Evolutionary conservation across 2,113 vertebrate species (phyloP), one percentile per base, ranked within the genome.

Genomic region (Silurus asotus): DNA sequence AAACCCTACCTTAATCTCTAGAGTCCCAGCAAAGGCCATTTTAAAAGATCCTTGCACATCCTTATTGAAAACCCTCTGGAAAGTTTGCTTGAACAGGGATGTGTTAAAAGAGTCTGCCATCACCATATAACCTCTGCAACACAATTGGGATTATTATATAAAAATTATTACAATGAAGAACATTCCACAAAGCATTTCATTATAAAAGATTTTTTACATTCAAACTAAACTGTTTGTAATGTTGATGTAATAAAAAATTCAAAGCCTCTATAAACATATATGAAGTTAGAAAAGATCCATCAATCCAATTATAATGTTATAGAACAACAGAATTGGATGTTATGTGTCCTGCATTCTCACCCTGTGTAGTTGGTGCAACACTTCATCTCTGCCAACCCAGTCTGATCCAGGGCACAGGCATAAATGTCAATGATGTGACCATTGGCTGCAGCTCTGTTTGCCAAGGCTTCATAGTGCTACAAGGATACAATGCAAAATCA

Each of bases 81-180:
- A 99, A 56, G 98, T 99, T 89, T 99, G 98, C 89, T 99, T 99
- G 92, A 99, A 99, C 88, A 99, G 94, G 55, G 98, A 99, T 1
- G 98, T 99, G 92, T 98, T 99, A 95, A 99, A 99, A 89, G 98
- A 98, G 86, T 99, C 98, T 3, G 97, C 98, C 98, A 99, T 99
- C 90, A 99, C 97, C 97, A 99, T 98, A 93, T 98, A 99, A 23
- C 98, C 98, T 76, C 98, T 99, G 85, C 0, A 53, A 2, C 75
- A n/a, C 23, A 83, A 72, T 49, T 51, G 25, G 15, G 10, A 9
- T 61, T 8, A 2, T 61, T 53, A 55, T 49, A 58, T 69, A 3
- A 37, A 37, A 37, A 37, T n/a, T 23, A 84, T 14, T 17, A 51
- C 62, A 48, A 82, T 56, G 14, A 84, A 49, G 14, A 37, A 5